Percentiles rank a stretch among this genome's conserved stretches.
Evolutionary conservation across 2,797 vertebrate genomes (phyloP).

Genomic region (Sebastes vulpes): DNA sequence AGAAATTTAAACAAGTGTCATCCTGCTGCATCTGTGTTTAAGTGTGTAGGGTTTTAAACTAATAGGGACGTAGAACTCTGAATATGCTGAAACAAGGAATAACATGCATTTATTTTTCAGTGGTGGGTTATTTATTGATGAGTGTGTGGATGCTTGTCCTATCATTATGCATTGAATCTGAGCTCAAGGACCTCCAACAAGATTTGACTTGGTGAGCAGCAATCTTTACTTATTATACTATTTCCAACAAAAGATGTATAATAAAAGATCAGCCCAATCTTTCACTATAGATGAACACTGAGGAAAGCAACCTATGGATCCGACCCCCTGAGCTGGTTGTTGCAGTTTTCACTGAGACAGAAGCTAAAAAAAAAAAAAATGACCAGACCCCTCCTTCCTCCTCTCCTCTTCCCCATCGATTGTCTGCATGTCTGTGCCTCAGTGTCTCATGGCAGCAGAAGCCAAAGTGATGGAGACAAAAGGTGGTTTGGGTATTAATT

Average conservation of each 20-base stretch:
- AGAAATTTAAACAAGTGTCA: no score
- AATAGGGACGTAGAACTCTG: neutral
- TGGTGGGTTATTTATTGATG: neutral
- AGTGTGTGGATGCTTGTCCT: neutral
- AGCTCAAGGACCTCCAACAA: neutral
- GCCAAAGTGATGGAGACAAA: slow-evolving; percentile 81
- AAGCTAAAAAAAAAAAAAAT: slow-evolving; percentile 1
- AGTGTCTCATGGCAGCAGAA: slow-evolving; percentile 68
- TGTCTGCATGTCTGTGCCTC: slow-evolving; percentile 60
- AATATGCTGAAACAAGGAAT: neutral
- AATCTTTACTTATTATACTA: neutral
- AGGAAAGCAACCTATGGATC: neutral
- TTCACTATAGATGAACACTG: neutral
- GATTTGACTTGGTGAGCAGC: neutral
- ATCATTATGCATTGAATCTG: neutral
- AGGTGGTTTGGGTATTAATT: slow-evolving; percentile 81
- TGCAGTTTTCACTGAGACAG: slow-evolving; percentile 19
- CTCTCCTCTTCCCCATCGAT: slow-evolving; percentile 47
- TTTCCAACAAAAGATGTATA: neutral
- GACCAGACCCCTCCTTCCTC: slow-evolving; percentile 1
- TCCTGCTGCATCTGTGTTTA: neutral
- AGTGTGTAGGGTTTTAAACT: neutral
- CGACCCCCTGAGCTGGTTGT: neutral
- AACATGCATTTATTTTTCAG: neutral
- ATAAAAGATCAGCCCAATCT: neutral